A percentile compares a stretch with the other conserved stretches of the same genome.
These are phyloP conservation scores for Mohoua ochrocephala DNA, from an alignment of 2,113 vertebrate species.

Conservation along the genomic window DNA sequence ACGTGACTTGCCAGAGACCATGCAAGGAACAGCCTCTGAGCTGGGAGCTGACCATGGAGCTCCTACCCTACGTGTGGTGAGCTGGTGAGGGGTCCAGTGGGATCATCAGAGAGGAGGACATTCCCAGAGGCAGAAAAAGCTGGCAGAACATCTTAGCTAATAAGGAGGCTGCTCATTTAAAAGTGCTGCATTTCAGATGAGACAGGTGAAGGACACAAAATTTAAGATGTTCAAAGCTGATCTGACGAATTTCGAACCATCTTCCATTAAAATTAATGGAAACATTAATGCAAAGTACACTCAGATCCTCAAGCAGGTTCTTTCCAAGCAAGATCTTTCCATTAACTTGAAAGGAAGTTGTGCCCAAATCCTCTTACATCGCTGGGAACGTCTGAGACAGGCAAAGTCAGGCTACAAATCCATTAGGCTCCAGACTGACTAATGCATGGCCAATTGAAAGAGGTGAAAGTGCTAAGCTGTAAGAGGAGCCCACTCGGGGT, in stretches of 20 bases:
- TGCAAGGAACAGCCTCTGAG: not conserved
- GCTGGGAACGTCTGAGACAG: not conserved
- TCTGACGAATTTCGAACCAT: not conserved
- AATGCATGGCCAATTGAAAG: not conserved
- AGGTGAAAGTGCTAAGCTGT: conserved; percentile 19
- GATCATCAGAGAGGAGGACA: not conserved
- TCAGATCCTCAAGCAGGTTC: conserved; percentile 26
- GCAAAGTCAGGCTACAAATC: conserved; percentile 34
- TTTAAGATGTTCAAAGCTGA: conserved; percentile 20
- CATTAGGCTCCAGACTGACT: conserved; percentile 20
- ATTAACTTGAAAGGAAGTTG: conserved; percentile 59
- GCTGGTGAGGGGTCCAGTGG: not conserved
- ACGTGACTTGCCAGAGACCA: not conserved
- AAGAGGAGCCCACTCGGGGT: not conserved
- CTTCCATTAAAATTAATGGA: conserved; percentile 47
- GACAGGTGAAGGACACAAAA: conserved; percentile 26
- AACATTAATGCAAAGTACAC: conserved; percentile 58
- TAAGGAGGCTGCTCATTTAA: not conserved
- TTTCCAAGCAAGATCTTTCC: conserved; percentile 43
- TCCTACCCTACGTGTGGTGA: rapidly evolving
- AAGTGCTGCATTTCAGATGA: not conserved
- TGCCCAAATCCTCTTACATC: conserved; percentile 32
- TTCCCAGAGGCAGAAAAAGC: not conserved
- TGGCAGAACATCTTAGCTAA: not conserved
- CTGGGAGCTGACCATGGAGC: not conserved